A percentile compares a stretch with the other conserved stretches of the same genome.
Evolutionary conservation across 64 coral and sea anemone genomes (phyloP).

Genomic region (Hydrozoanthus tunicans): DNA sequence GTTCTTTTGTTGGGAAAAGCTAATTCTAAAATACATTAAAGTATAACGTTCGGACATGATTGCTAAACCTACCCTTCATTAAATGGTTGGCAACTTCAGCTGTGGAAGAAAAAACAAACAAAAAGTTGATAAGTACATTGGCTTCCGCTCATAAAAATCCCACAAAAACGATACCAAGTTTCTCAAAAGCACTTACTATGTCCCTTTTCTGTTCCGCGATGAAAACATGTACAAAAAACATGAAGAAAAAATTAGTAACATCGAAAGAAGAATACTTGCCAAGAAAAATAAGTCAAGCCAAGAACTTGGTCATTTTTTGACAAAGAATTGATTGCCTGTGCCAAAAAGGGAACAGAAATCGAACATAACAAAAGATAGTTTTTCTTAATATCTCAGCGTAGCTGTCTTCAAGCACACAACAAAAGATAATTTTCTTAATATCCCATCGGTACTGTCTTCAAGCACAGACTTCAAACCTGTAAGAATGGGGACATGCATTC

Average conservation of each 20-base stretch:
- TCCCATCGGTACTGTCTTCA: too few relatives aligned
- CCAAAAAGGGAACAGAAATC: too few relatives aligned
- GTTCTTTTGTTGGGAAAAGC: too few relatives aligned
- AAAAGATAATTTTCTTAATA: too few relatives aligned
- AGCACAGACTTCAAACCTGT: too few relatives aligned
- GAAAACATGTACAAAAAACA: neutral
- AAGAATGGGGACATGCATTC: too few relatives aligned
- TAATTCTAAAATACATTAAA: neutral
- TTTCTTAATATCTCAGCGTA: too few relatives aligned
- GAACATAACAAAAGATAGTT: too few relatives aligned
- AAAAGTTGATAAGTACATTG: neutral
- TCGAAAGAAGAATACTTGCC: neutral
- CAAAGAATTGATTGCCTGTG: too few relatives aligned
- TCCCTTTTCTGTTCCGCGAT: conserved; percentile 36
- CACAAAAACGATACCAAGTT: neutral
- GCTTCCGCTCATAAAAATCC: neutral
- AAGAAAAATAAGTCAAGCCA: too few relatives aligned
- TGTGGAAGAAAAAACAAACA: conserved; percentile 19
- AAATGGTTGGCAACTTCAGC: conserved; percentile 95
- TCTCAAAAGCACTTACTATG: conserved; percentile 52
- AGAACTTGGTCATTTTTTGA: too few relatives aligned
- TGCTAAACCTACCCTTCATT: conserved; percentile 79
- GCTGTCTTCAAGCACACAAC: too few relatives aligned
- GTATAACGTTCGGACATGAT: neutral
- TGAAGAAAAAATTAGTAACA: neutral